These are phyloP conservation scores for Seriola aureovittata DNA, from an alignment of 2,113 vertebrate genomes.

Conservation along the genomic window DNA sequence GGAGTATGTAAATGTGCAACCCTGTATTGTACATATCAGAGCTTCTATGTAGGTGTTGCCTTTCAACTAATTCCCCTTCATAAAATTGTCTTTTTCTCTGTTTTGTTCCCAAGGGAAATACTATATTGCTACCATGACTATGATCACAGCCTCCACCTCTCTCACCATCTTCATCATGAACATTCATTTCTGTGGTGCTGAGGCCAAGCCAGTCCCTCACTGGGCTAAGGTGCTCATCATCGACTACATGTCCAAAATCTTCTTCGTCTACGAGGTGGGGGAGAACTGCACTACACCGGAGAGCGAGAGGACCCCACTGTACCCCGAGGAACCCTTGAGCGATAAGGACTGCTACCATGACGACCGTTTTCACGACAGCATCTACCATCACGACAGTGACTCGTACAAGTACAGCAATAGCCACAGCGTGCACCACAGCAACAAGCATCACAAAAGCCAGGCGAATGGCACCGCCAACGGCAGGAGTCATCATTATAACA, in stretches of 20 bases:
- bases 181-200: slow-evolving; percentile 96
- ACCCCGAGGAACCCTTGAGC: slow-evolving; percentile 75
- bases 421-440: slow-evolving; percentile 40
- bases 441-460: slow-evolving; percentile 54
- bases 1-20: background rate
- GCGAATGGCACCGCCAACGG: slow-evolving; percentile 56
- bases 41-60: background rate
- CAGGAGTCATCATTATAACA: slow-evolving; percentile 55
- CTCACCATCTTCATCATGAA: slow-evolving; percentile 99
- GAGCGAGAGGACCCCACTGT: slow-evolving; percentile 74
- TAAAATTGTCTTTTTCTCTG: slow-evolving; percentile 7
- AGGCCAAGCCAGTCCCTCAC: slow-evolving; percentile 94
- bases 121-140: slow-evolving; percentile 98
- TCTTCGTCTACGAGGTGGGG: slow-evolving; percentile 96
- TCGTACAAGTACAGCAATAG: slow-evolving; percentile 69
- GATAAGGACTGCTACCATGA: slow-evolving; percentile 43
- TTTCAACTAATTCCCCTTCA: background rate
- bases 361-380: slow-evolving; percentile 41
- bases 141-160: slow-evolving; percentile 98
- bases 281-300: slow-evolving; percentile 90
- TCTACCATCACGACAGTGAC: slow-evolving; percentile 56
- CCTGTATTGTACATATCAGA: background rate
- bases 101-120: slow-evolving; percentile 90
- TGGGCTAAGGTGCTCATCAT: slow-evolving; percentile 98
- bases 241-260: slow-evolving; percentile 96